A percentile compares a stretch with the other conserved stretches of the same genome.
Evolutionary conservation across 2,888 invertebrate species (phyloP).

Genomic region (Eupithecia pulchellata): DNA sequence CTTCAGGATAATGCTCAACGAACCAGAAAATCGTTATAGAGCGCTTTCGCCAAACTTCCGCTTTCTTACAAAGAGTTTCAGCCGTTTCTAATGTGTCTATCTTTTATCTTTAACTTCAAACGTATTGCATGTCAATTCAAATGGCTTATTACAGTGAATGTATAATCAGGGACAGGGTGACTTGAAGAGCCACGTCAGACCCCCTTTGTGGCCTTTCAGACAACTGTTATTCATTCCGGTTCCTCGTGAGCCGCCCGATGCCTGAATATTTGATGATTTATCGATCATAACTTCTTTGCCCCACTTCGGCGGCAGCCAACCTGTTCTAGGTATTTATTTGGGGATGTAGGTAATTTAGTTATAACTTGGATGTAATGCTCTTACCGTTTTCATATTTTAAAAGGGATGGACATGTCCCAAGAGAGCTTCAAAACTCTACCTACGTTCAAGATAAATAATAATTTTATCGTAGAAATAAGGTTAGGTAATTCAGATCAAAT

Average conservation of each 20-base stretch:
- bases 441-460: background rate
- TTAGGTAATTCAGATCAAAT: background rate
- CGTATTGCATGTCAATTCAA: slow-evolving; percentile 35
- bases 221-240: slow-evolving; percentile 76
- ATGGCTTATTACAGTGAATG: slow-evolving; percentile 56
- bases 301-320: slow-evolving; percentile 42
- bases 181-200: slow-evolving; percentile 54
- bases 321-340: slow-evolving; percentile 4
- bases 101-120: background rate
- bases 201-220: slow-evolving; percentile 76
- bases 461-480: background rate
- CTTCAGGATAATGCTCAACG: slow-evolving; percentile 59
- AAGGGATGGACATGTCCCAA: background rate
- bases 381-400: background rate
- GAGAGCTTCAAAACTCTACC: background rate
- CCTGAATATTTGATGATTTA: slow-evolving; percentile 82
- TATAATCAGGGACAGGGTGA: slow-evolving; percentile 63
- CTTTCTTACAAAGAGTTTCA: background rate
- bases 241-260: slow-evolving; percentile 68
- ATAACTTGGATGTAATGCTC: background rate
- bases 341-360: slow-evolving; percentile 5
- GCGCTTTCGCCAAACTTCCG: background rate
- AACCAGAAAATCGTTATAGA: slow-evolving; percentile 60
- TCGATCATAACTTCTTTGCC: slow-evolving; percentile 82
- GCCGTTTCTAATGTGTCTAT: slow-evolving; percentile 1